Evolutionary conservation across 2,888 invertebrate genomes (phyloP).

Genomic region (Xestia sexstrigata): DNA sequence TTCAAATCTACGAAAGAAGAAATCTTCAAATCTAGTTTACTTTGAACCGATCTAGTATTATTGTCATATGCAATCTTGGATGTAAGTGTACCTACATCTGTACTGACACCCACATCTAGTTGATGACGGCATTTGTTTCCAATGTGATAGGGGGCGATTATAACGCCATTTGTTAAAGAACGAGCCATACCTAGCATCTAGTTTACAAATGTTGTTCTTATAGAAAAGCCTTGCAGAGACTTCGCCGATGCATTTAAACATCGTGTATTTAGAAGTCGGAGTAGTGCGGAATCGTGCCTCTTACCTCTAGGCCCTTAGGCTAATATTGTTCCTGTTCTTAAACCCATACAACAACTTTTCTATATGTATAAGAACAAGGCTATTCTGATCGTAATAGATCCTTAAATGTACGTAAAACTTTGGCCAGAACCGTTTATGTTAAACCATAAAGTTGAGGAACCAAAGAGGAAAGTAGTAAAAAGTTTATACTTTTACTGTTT

Average conservation of each 20-base stretch:
- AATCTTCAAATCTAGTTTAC: background rate
- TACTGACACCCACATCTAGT: constrained; percentile 43
- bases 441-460: constrained; percentile 38
- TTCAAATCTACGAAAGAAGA: background rate
- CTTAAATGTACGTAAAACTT: constrained; percentile 34
- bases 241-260: constrained; percentile 7
- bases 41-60: background rate
- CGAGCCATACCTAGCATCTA: constrained; percentile 28
- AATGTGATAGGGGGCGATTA: constrained; percentile 43
- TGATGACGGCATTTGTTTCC: constrained; percentile 58
- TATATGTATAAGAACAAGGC: background rate
- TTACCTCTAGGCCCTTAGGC: constrained; percentile 9
- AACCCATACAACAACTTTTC: background rate
- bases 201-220: constrained; percentile 24
- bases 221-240: constrained; percentile 17
- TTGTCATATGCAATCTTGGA: constrained; percentile 29
- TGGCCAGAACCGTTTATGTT: constrained; percentile 7
- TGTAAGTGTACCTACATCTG: constrained; percentile 25
- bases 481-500: constrained; percentile 24
- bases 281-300: background rate
- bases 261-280: background rate
- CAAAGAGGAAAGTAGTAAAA: constrained; percentile 49
- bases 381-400: constrained; percentile 33
- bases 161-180: constrained; percentile 47
- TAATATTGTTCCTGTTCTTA: constrained; percentile 8